Evolutionary conservation across 2,113 vertebrate genomes (phyloP).

Genomic region (Psammodynastes pulverulentus): DNA sequence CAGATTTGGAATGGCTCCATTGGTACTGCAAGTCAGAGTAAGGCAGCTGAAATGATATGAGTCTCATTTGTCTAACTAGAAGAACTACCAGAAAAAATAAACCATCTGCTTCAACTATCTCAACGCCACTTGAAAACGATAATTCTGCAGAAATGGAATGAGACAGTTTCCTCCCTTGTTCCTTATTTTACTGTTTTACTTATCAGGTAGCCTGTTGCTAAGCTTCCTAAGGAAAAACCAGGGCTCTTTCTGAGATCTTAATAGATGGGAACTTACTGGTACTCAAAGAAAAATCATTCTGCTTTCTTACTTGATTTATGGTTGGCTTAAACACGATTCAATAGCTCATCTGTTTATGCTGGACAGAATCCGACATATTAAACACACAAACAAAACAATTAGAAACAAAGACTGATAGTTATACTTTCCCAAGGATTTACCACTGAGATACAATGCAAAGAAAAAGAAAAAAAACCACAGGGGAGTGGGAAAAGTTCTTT

Average conservation of each 20-base stretch:
- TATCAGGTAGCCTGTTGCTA: slow-evolving; percentile 39
- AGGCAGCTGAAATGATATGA: slow-evolving; percentile 73
- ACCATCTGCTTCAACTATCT: slow-evolving; percentile 79
- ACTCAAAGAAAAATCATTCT: neutral
- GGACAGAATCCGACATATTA: neutral
- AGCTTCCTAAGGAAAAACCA: slow-evolving; percentile 24
- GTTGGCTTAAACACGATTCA: slow-evolving; percentile 1
- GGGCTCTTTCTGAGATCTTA: neutral
- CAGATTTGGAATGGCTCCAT: slow-evolving; percentile 71
- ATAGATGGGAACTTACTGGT: slow-evolving; percentile 7
- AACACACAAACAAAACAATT: neutral
- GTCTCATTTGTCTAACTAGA: slow-evolving; percentile 76
- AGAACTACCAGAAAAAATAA: slow-evolving; percentile 74
- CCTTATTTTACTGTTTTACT: slow-evolving; percentile 38
- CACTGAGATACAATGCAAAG: neutral
- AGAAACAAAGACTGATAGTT: neutral
- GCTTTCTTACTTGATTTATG: slow-evolving; percentile 11
- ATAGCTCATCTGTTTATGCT: neutral
- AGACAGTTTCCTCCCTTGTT: slow-evolving; percentile 55
- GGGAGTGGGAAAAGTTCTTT: neutral
- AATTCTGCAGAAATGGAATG: slow-evolving; percentile 70
- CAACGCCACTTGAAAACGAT: slow-evolving; percentile 76
- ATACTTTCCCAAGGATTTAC: neutral
- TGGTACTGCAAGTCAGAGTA: slow-evolving; percentile 66
- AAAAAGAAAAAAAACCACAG: neutral